Evolutionary conservation across 2,797 vertebrate genomes (phyloP), one percentile per base, ranked within the genome.

Genomic region (Agapornis canus): DNA sequence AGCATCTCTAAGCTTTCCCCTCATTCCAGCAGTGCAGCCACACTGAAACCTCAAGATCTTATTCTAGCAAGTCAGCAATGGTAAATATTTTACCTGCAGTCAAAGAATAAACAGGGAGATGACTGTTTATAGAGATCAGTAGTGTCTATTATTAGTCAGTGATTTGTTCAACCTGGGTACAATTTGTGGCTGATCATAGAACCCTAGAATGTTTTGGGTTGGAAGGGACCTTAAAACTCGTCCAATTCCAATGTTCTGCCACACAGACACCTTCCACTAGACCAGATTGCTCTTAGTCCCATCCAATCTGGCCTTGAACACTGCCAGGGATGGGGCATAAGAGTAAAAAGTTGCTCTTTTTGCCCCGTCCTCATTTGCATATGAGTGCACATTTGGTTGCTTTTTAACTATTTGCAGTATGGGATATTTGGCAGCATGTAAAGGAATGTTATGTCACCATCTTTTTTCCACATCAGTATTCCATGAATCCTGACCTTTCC

Each of bases 331-430:
- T 23, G 21, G 21, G 54, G 21, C 21, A 1, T 52, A 39, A 35
- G 31, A 70, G 21, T 0, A 3, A 82, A 45, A 63, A 78, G 26
- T 26, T 27, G 45, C 16, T 27, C 8, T 43, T 80, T 72, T 48
- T 85, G 27, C 39, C 31, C 22, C 25, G 86, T 37, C 2, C 13
- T 40, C 37, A 1, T 29, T 70, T 70, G 32, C 52, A 14, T 10
- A 14, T 9, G 7, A 49, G 9, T 11, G 5, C 26, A 8, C 6
- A 0, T n/a, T 35, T 35, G 17, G 22, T 12, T n/a, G 27, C 20
- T 88, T 51, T 83, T 21, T 29, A 22, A 16, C 47, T 40, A 3
- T 63, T 82, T 80, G 43, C 22, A 72, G 65, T 69, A 45, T 6
- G 13, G 2, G 8, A 4, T 6, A 9, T 84, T 82, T 60, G 45